These are phyloP conservation scores for Steinernema feltiae DNA, from an alignment of 1,140 invertebrate genomes.

Conservation along the genomic window DNA sequence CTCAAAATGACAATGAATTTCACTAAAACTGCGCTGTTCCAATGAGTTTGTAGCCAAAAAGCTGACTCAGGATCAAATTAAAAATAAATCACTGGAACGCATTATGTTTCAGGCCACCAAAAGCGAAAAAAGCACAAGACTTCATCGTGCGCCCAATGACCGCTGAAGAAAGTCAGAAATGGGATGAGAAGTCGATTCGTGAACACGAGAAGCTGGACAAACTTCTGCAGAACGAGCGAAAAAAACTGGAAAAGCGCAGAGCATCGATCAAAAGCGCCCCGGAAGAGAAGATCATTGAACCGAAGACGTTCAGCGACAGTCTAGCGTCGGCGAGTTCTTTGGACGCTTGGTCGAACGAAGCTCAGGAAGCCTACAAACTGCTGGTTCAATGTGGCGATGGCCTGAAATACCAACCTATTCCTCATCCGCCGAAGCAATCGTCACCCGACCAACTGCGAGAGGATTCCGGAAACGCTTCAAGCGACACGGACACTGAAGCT, in stretches of 20 bases:
- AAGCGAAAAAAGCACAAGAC: neutral
- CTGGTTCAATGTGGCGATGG: slow-evolving; percentile 49
- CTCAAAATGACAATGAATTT: no score
- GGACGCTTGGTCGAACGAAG: slow-evolving; percentile 50
- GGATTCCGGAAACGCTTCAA: no score
- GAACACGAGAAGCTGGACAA: slow-evolving; percentile 46
- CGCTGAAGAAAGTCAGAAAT: slow-evolving; percentile 30
- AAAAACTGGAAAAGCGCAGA: slow-evolving; percentile 27
- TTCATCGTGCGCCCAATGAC: slow-evolving; percentile 30
- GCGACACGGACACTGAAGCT: no score
- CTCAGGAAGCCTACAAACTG: slow-evolving; percentile 55
- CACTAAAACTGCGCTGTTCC: neutral
- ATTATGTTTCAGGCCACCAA: neutral
- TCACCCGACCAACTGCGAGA: no score
- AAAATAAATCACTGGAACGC: neutral
- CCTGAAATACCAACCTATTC: neutral
- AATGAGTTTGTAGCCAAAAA: no score
- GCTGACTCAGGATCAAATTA: no score
- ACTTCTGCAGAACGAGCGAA: slow-evolving; percentile 27
- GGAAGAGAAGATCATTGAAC: neutral
- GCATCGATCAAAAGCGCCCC: neutral
- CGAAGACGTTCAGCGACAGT: slow-evolving; percentile 19
- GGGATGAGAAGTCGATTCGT: slow-evolving; percentile 23
- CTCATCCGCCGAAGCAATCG: no score
- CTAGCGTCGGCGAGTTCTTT: neutral